phyloP scores from a whole-genome alignment of 2,888 invertebrate species.

The Bellardia pandia region DNA sequence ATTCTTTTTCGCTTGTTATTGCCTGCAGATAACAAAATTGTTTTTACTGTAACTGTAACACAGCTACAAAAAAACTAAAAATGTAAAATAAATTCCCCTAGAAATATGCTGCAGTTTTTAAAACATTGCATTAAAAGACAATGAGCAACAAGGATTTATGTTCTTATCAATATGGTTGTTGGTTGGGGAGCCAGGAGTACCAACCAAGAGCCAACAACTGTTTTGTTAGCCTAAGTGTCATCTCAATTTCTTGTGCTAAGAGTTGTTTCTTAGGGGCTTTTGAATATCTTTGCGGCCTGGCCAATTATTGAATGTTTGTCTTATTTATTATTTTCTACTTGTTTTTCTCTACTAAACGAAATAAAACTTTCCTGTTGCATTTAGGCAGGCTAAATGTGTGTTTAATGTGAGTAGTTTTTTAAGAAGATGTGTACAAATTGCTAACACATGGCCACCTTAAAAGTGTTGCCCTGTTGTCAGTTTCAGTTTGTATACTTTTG shows the following conservation, averaged over 20 bases:
- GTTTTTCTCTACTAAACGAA: background rate
- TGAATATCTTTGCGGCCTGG: background rate
- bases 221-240: background rate
- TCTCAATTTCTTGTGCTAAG: conserved; percentile 20
- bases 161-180: background rate
- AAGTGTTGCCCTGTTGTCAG: background rate
- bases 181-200: background rate
- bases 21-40: conserved; percentile 16
- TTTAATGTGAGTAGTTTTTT: background rate
- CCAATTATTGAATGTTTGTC: conserved; percentile 20
- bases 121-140: background rate
- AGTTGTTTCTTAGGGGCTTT: conserved; percentile 38
- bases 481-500: background rate
- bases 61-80: background rate
- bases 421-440: background rate
- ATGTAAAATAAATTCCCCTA: conserved; percentile 9
- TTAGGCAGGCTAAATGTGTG: background rate
- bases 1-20: background rate
- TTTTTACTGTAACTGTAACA: conserved; percentile 1
- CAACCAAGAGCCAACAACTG: background rate
- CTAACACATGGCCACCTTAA: background rate
- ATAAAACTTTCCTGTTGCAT: conserved; percentile 13
- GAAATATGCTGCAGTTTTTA: conserved; percentile 29
- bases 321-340: background rate
- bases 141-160: conserved; percentile 1